phyloP scores from a whole-genome alignment of 2,888 invertebrate species.

The Apodemia zela region DNA sequence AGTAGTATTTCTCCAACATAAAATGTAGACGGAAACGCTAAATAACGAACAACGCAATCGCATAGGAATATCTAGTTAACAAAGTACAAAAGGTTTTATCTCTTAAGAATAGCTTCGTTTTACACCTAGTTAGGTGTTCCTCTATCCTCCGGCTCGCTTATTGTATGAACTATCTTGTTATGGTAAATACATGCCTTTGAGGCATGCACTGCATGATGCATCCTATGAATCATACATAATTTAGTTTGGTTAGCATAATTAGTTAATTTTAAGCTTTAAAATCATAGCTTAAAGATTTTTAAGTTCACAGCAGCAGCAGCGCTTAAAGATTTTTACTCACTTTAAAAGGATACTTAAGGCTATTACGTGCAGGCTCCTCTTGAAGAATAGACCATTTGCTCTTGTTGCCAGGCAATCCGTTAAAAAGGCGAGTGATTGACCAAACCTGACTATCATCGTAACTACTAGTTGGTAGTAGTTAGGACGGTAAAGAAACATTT shows the following conservation, averaged over 20 bases:
- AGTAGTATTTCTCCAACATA: not conserved
- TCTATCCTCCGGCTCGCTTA: conserved; percentile 32
- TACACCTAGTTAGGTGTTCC: conserved; percentile 58
- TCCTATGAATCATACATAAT: not conserved
- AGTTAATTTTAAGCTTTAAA: not conserved
- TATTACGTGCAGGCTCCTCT: too few relatives aligned
- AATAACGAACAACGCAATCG: conserved; percentile 7
- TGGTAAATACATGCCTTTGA: conserved; percentile 52
- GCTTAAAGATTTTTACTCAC: too few relatives aligned
- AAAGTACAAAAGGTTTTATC: conserved; percentile 29
- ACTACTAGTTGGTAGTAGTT: too few relatives aligned
- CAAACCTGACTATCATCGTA: too few relatives aligned
- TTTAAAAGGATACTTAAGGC: too few relatives aligned
- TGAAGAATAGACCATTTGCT: too few relatives aligned
- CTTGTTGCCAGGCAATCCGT: too few relatives aligned
- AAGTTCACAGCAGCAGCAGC: too few relatives aligned
- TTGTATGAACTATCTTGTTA: conserved; percentile 59
- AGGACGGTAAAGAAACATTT: too few relatives aligned
- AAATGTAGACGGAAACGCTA: conserved; percentile 5
- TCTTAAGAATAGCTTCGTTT: conserved; percentile 21
- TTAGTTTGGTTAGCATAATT: not conserved
- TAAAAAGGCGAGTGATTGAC: too few relatives aligned
- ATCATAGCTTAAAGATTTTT: too few relatives aligned
- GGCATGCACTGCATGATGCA: conserved; percentile 16
- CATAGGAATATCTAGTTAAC: conserved; percentile 28